phyloP scores from a whole-genome alignment of 2,797 vertebrate species.

The Naso thynnoides region DNA sequence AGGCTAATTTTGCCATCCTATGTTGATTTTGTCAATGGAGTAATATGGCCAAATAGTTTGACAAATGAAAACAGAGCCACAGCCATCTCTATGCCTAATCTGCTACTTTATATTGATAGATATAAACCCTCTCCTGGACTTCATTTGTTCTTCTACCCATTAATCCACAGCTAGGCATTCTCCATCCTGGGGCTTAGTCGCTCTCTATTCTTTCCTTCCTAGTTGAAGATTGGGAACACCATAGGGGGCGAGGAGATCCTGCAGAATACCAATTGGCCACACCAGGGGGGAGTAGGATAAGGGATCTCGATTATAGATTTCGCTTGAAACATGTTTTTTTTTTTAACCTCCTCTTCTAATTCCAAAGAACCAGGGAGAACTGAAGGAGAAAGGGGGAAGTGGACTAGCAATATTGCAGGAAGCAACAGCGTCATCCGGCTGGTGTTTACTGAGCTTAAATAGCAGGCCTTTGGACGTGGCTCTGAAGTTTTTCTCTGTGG shows the following conservation, averaged over 20 bases:
- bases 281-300: constrained; percentile 80
- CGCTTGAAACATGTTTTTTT: constrained; percentile 79
- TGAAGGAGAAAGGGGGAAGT: constrained; percentile 57
- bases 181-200: constrained; percentile 84
- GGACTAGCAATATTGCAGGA: constrained; percentile 49
- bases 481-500: constrained; percentile 47
- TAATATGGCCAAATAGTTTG: constrained; percentile 71
- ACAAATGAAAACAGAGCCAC: constrained; percentile 73
- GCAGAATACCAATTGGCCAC: constrained; percentile 88
- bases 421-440: constrained; percentile 48
- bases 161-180: constrained; percentile 85
- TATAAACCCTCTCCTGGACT: constrained; percentile 84
- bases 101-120: constrained; percentile 85
- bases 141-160: constrained; percentile 87
- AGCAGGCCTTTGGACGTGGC: constrained; percentile 41
- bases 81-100: constrained; percentile 70
- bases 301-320: constrained; percentile 89
- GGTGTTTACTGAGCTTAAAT: constrained; percentile 71
- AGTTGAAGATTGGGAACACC: constrained; percentile 86
- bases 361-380: constrained; percentile 52
- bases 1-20: constrained; percentile 65
- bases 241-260: constrained; percentile 83
- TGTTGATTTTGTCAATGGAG: constrained; percentile 62
- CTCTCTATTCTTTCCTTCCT: constrained; percentile 85
- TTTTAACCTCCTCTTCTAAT: constrained; percentile 57